Conservation (phyloP, 2,113 vertebrate genomes). For the Microtus ochrogaster region DNA sequence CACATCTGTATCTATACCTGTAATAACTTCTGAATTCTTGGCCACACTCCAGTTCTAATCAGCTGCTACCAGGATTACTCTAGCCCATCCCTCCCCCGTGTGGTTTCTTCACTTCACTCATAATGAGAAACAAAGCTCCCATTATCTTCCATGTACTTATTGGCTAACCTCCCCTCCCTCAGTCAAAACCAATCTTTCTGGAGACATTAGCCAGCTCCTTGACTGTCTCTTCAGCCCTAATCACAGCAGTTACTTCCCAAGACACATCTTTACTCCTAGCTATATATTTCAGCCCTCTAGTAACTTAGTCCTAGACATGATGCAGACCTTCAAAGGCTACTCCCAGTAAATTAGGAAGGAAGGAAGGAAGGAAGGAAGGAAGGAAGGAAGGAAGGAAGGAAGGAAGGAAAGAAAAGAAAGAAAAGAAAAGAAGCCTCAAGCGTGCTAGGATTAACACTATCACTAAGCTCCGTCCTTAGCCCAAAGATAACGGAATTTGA, state of each 20-base stretch:
- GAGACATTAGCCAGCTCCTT: neutral
- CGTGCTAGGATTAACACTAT: neutral
- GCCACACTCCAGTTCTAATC: neutral
- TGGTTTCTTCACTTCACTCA: neutral
- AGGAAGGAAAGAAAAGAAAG: rapidly evolving
- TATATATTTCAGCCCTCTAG: too few relatives aligned
- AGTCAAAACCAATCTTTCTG: neutral
- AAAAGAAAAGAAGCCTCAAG: neutral
- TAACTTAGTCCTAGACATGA: neutral
- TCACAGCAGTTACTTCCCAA: neutral
- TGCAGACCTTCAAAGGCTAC: neutral
- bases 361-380: too few relatives aligned
- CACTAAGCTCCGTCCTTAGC: neutral
- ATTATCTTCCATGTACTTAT: neutral
- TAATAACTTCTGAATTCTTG: neutral
- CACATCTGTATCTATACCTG: neutral
- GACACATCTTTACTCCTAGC: too few relatives aligned
- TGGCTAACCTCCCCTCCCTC: neutral
- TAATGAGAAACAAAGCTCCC: neutral
- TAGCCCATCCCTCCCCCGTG: neutral
- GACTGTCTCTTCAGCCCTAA: neutral
- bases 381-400: neutral
- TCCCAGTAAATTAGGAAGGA: neutral
- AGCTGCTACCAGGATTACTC: too few relatives aligned
- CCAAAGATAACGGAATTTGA: neutral